These are phyloP conservation scores for Ameiurus melas DNA, from an alignment of 2,113 vertebrate genomes.

Conservation along the genomic window DNA sequence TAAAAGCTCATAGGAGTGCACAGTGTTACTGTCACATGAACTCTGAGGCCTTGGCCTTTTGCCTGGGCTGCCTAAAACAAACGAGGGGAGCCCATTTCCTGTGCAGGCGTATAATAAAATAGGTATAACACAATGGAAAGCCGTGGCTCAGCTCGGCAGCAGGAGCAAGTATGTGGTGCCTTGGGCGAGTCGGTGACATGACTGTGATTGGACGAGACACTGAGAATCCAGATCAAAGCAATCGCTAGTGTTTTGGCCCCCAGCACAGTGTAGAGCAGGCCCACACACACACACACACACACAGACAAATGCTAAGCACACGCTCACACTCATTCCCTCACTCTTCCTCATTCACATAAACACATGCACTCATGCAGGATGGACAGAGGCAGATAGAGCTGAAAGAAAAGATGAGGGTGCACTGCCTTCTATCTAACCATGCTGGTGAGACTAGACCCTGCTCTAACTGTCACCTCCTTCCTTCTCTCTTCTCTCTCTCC, in stretches of 20 bases:
- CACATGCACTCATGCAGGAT: constrained; percentile 28
- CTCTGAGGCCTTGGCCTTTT: constrained; percentile 28
- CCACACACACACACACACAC: constrained; percentile 65
- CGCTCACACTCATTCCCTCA: constrained; percentile 55
- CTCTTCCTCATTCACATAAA: constrained; percentile 56
- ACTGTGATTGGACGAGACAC: constrained; percentile 82
- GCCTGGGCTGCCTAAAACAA: constrained; percentile 47
- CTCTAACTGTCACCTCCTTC: background rate
- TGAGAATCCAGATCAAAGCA: constrained; percentile 81
- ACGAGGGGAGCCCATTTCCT: constrained; percentile 66
- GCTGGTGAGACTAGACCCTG: constrained; percentile 57
- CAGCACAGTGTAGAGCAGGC: constrained; percentile 71
- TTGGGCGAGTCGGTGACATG: constrained; percentile 75
- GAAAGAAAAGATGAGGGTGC: constrained; percentile 55
- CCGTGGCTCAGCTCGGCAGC: constrained; percentile 68
- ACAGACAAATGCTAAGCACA: constrained; percentile 35
- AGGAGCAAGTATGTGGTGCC: constrained; percentile 74
- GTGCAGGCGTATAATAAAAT: constrained; percentile 66
- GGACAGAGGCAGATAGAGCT: constrained; percentile 49
- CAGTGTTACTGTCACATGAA: constrained; percentile 7
- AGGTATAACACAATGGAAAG: constrained; percentile 71
- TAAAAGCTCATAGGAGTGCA: background rate
- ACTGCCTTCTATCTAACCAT: constrained; percentile 65
- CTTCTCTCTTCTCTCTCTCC: background rate
- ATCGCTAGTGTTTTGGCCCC: constrained; percentile 82